Conservation (phyloP, 2,113 vertebrate genomes). For the Polypterus senegalus region DNA sequence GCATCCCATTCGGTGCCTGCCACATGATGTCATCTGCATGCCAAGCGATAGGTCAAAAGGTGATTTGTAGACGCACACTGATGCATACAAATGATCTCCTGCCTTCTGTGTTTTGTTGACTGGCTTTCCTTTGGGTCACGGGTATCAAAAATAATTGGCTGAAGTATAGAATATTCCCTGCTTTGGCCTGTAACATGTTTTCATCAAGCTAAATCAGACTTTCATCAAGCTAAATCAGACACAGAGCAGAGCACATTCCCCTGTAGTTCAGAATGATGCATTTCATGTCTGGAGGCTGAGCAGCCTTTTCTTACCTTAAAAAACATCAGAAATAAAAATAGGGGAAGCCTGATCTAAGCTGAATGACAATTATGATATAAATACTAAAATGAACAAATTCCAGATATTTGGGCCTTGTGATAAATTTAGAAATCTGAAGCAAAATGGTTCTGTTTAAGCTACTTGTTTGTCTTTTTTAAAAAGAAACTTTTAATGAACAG, state of each 20-base stretch:
- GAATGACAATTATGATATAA: too few species aligned
- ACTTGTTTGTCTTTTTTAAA: too few species aligned
- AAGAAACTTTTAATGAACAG: too few species aligned
- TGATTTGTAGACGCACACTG: neutral
- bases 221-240: neutral
- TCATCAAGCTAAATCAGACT: neutral
- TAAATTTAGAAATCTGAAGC: too few species aligned
- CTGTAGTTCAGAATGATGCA: too few species aligned
- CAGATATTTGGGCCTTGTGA: too few species aligned
- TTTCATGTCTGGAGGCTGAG: too few species aligned
- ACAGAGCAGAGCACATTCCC: neutral
- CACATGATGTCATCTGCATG: neutral
- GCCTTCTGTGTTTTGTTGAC: neutral
- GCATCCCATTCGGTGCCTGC: neutral
- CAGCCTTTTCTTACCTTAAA: too few species aligned
- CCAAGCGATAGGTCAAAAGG: neutral
- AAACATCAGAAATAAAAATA: too few species aligned
- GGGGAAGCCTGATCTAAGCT: too few species aligned
- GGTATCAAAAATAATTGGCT: neutral
- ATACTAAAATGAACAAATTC: too few species aligned
- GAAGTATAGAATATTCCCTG: neutral
- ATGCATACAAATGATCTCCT: neutral
- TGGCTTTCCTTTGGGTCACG: neutral
- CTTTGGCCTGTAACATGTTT: neutral
- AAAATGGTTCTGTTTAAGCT: too few species aligned